Evolutionary conservation across 2,113 vertebrate species (phyloP).

Genomic region (Cepphus grylle): DNA sequence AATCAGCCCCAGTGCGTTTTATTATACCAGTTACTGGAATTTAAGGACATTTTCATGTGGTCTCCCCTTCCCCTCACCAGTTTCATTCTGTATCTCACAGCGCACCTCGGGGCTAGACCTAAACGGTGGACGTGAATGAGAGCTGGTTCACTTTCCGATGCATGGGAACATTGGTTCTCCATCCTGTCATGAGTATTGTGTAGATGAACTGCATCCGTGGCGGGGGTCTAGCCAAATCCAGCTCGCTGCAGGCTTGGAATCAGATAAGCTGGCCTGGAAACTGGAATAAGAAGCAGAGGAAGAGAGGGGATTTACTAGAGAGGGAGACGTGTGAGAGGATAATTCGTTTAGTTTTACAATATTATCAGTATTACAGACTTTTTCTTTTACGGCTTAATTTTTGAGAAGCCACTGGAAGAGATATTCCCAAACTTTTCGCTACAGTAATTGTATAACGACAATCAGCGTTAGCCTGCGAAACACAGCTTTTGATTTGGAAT

Average conservation of each 20-base stretch:
- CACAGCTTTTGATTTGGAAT: slow-evolving; percentile 65
- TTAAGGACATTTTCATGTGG: background rate
- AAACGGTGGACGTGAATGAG: background rate
- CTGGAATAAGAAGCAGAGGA: slow-evolving; percentile 28
- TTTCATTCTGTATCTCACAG: background rate
- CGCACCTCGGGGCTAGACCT: background rate
- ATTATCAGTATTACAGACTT: slow-evolving; percentile 44
- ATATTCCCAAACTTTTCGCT: slow-evolving; percentile 49
- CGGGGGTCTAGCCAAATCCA: background rate
- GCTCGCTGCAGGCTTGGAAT: background rate
- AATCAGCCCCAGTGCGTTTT: background rate
- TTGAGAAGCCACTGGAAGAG: slow-evolving; percentile 63
- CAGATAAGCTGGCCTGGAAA: background rate
- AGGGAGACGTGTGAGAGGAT: background rate
- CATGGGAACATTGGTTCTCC: background rate
- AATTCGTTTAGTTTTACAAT: background rate
- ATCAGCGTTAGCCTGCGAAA: slow-evolving; percentile 73
- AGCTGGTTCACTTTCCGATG: background rate
- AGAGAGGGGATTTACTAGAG: background rate
- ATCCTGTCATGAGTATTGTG: background rate
- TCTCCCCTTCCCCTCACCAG: background rate
- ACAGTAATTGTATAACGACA: slow-evolving; percentile 68
- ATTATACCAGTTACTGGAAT: slow-evolving; percentile 17
- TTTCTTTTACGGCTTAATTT: slow-evolving; percentile 64
- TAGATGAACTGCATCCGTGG: background rate